phyloP scores from a whole-genome alignment of 1,140 invertebrate species.

The Pseudomyrmex sp. region DNA sequence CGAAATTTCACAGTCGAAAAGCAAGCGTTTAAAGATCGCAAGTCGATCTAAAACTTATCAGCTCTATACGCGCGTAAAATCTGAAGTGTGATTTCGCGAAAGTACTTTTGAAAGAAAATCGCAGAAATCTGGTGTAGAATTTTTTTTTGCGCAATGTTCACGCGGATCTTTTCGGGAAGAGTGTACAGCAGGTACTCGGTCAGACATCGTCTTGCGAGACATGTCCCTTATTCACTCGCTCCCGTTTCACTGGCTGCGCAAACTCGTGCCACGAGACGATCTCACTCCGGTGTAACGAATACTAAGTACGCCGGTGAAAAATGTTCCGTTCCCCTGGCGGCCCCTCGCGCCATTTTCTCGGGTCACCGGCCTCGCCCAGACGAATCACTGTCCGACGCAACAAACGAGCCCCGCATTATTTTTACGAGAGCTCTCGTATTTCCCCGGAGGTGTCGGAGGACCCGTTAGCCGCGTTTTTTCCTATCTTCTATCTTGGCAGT shows the following conservation, averaged over 20 bases:
- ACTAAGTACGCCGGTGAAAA: conserved; percentile 77
- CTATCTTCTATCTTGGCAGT: conserved; percentile 12
- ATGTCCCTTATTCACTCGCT: conserved; percentile 18
- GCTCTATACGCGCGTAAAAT: too few relatives aligned
- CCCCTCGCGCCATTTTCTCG: conserved; percentile 70
- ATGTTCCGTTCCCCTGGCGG: conserved; percentile 62
- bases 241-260: not conserved
- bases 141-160: not conserved
- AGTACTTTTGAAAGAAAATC: not conserved
- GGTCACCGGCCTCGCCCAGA: conserved; percentile 65
- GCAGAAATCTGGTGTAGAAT: too few relatives aligned
- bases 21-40: too few relatives aligned
- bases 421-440: conserved; percentile 61
- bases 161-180: not conserved
- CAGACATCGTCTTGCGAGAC: conserved; percentile 33
- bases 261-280: conserved; percentile 38
- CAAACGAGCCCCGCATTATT: conserved; percentile 77
- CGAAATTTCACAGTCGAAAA: too few relatives aligned
- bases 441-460: conserved; percentile 55
- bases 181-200: not conserved
- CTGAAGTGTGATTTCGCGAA: not conserved
- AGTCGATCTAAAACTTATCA: too few relatives aligned
- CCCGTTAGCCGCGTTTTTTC: conserved; percentile 46
- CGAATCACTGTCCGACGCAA: conserved; percentile 76
- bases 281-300: conserved; percentile 51